A percentile compares a stretch with the other conserved stretches of the same genome.
These are phyloP conservation scores for Chrysaora quinquecirrha DNA, from an alignment of 30 jellyfish, hydroid and myxozoan genomes.

Conservation along the genomic window DNA sequence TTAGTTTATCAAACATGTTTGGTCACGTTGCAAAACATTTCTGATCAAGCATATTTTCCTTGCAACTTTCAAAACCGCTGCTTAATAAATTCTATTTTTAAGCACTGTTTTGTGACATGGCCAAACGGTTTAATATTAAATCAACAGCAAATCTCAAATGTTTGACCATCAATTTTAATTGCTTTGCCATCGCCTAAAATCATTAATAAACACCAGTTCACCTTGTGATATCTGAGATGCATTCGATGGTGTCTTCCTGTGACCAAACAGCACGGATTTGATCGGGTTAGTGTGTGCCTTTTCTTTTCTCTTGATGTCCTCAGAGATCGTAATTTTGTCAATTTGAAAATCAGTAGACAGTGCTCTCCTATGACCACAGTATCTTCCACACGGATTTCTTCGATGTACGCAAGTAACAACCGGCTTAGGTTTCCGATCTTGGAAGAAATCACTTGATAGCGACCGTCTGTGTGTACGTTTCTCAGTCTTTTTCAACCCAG, in stretches of 20 bases:
- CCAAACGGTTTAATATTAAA: too few species aligned
- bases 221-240: constrained; percentile 60
- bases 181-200: too few species aligned
- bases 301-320: background rate
- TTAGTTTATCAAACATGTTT: too few species aligned
- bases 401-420: constrained; percentile 87
- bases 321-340: constrained; percentile 36
- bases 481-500: constrained; percentile 8
- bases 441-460: constrained; percentile 64
- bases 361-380: constrained; percentile 94
- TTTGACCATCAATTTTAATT: too few species aligned
- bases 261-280: constrained; percentile 52
- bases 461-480: constrained; percentile 55
- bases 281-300: constrained; percentile 20
- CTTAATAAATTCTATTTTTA: too few species aligned
- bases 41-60: too few species aligned
- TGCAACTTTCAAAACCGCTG: too few species aligned
- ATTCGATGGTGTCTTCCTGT: constrained; percentile 53
- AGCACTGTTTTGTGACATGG: too few species aligned
- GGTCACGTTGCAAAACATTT: too few species aligned
- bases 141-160: too few species aligned
- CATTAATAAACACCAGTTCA: too few species aligned
- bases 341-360: constrained; percentile 78
- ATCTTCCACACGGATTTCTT: constrained; percentile 90
- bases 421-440: constrained; percentile 56